These are phyloP conservation scores for Atlantisia rogersi DNA, from an alignment of 2,113 vertebrate species.

Conservation along the genomic window DNA sequence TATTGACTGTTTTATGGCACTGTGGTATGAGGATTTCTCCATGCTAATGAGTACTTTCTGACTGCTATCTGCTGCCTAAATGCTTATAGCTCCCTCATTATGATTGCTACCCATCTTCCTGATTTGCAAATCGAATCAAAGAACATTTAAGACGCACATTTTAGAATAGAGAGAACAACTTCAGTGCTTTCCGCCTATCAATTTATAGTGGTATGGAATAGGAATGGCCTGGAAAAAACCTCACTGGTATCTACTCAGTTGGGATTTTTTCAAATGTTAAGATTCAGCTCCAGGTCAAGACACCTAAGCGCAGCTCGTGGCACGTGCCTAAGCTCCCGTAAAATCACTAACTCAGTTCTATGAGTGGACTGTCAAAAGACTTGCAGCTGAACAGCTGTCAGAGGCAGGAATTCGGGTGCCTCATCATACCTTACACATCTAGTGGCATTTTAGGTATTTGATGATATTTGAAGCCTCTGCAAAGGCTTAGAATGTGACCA, in stretches of 20 bases:
- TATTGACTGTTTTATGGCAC: background rate
- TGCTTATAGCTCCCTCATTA: background rate
- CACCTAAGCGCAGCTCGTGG: background rate
- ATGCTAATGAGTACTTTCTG: background rate
- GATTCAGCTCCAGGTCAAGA: background rate
- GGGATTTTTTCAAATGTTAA: background rate
- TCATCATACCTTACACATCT: background rate
- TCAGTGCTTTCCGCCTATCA: background rate
- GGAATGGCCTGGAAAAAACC: background rate
- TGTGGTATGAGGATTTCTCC: background rate
- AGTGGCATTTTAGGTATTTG: background rate
- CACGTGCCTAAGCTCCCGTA: background rate
- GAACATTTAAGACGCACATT: background rate
- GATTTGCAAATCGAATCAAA: background rate
- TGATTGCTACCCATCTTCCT: background rate
- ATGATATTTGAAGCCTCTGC: background rate
- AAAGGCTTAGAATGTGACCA: background rate
- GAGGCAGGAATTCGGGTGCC: background rate
- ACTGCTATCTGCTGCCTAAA: background rate
- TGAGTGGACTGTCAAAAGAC: background rate
- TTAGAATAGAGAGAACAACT: background rate
- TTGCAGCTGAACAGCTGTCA: background rate
- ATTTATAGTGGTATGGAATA: background rate
- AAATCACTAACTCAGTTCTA: background rate
- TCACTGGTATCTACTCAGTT: background rate